Conservation (phyloP, 2,797 vertebrate genomes). For the Sebastes alutus region DNA sequence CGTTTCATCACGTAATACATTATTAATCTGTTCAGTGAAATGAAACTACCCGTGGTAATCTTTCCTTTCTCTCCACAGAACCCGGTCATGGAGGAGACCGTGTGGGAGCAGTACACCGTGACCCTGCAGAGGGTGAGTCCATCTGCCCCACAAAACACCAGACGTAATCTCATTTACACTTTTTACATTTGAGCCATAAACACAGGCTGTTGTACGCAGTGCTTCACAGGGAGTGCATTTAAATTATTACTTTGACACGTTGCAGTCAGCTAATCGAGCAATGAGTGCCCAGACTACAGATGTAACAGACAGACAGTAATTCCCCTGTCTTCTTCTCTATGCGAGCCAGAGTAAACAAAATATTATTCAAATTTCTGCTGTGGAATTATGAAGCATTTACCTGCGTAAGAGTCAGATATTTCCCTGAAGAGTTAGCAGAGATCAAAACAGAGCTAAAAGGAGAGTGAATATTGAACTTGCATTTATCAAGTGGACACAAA, state of each 20-base stretch:
- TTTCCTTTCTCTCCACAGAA: conserved; percentile 80
- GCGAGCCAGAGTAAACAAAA: not conserved
- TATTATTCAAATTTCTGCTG: not conserved
- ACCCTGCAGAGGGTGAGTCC: conserved; percentile 93
- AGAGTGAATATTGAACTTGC: not conserved
- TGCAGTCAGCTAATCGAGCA: not conserved
- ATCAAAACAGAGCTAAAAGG: too few relatives aligned
- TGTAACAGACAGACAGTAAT: not conserved
- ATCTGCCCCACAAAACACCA: conserved; percentile 1
- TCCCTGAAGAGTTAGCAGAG: too few relatives aligned
- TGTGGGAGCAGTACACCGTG: conserved; percentile 98
- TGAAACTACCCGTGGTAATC: conserved; percentile 48
- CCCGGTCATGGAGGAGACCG: conserved; percentile 93
- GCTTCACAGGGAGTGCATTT: not conserved
- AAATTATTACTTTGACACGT: conserved; percentile 1
- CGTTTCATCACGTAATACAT: conserved; percentile 53
- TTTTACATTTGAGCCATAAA: not conserved
- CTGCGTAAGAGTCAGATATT: not conserved
- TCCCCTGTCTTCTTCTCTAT: too few relatives aligned
- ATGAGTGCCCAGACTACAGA: not conserved
- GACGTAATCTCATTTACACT: not conserved
- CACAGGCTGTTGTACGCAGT: not conserved
- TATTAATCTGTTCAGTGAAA: conserved; percentile 66
- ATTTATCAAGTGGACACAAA: not conserved
- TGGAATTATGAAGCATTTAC: not conserved